Evolutionary conservation across 2,797 vertebrate genomes (phyloP).

Genomic region (Epinephelus awoara): DNA sequence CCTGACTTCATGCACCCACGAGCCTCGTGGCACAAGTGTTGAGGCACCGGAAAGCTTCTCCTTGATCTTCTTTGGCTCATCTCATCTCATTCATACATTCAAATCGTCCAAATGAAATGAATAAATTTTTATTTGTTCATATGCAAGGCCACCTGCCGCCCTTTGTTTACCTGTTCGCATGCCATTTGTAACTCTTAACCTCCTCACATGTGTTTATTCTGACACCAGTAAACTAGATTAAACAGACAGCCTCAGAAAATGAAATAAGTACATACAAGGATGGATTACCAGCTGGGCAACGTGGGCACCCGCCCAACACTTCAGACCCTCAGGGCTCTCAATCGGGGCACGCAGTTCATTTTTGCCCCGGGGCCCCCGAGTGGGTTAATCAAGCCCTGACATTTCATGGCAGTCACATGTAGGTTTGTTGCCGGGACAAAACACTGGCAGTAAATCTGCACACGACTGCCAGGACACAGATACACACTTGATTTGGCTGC

Average conservation of each 20-base stretch:
- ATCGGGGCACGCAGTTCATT: neutral
- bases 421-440: neutral
- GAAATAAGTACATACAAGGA: neutral
- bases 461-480: neutral
- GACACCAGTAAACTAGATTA: neutral
- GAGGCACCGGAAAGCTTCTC: no score
- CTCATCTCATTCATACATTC: no score
- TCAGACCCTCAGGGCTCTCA: neutral
- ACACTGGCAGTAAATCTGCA: neutral
- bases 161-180: no score
- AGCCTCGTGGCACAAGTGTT: no score
- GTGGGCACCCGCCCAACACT: neutral
- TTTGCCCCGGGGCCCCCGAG: slow-evolving; percentile 18
- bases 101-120: no score
- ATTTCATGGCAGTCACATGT: slow-evolving; percentile 1
- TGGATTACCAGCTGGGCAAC: neutral
- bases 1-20: no score
- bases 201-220: no score
- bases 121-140: no score
- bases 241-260: neutral
- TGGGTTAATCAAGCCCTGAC: slow-evolving; percentile 21
- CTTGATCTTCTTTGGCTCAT: no score
- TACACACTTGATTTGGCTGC: neutral
- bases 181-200: no score
- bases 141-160: no score